Evolutionary conservation across 2,888 invertebrate genomes (phyloP), one percentile per base, ranked within the genome.

Genomic region (Drosophila mercatorum): DNA sequence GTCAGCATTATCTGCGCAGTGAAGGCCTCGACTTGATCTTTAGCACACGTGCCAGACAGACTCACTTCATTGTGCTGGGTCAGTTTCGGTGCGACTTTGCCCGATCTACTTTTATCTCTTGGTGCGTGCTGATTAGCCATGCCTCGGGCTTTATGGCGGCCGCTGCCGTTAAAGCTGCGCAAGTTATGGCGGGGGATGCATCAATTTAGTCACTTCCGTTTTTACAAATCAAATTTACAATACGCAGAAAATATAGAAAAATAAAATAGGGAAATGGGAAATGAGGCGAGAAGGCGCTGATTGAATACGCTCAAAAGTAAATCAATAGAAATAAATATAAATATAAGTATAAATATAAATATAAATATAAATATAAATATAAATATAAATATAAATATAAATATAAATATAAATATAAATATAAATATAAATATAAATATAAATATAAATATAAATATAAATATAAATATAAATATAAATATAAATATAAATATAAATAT

Each of bases 141-240:
- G 73, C 55, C 22, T 41, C 31, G 36, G 58, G 63, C 68, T 84
- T 68, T 70, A n/a, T 58, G 51, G 26, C 55, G 40, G 22, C 31
- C 55, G 55, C 57, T 58, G 53, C 57, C 61, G 53, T 38, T 46
- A 70, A 63, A 57, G 66, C 79, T 63, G 53, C 62, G 63, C 66
- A 71, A 69, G 68, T 61, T 61, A 66, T 65, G 72, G 22, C 22
- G 22, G 22, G 81, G 80, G 78, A 85, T 80, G 84, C 81, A 69
- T 62, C 72, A 88, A 76, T 88, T 84, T 75, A 75, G 76, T 72
- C 72, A 76, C 72, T 83, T 84, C 84, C 84, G 84, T 70, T 83
- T 83, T 46, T 70, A 64, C 51, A 57, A 55, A 28, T 17, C 55
- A 34, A 26, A 60, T 52, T 49, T 41, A 56, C 28, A 55, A 14